phyloP scores from a whole-genome alignment of 2,888 invertebrate species.

The Polydrusus tereticollis region DNA sequence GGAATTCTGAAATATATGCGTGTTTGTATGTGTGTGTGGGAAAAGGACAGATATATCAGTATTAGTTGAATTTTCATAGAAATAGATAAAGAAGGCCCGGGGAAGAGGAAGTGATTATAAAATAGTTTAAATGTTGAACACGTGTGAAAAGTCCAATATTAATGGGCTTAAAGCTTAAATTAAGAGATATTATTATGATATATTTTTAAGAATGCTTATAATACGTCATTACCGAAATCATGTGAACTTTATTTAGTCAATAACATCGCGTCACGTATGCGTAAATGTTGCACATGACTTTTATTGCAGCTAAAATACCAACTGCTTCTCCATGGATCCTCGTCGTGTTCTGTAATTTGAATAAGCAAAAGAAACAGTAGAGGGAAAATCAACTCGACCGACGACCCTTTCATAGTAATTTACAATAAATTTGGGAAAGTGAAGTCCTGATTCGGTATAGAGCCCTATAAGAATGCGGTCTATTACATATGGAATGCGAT shows the following conservation, averaged over 20 bases:
- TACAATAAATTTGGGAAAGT: slow-evolving; percentile 42
- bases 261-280: too few species aligned
- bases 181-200: too few species aligned
- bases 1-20: slow-evolving; percentile 54
- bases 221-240: too few species aligned
- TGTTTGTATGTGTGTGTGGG: slow-evolving; percentile 8
- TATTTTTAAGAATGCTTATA: too few species aligned
- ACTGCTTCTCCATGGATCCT: neutral
- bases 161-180: too few species aligned
- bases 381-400: neutral
- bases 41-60: slow-evolving; percentile 3
- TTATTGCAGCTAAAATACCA: slow-evolving; percentile 6
- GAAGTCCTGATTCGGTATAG: slow-evolving; percentile 30
- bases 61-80: neutral
- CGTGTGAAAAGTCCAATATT: too few species aligned
- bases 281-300: too few species aligned
- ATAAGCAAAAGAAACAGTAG: neutral
- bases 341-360: slow-evolving; percentile 4
- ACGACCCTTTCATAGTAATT: slow-evolving; percentile 38
- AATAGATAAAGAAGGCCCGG: neutral
- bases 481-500: slow-evolving; percentile 48
- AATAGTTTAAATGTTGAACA: slow-evolving; percentile 7
- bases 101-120: neutral
- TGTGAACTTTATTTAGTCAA: too few species aligned
- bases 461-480: slow-evolving; percentile 44